Evolutionary conservation across 2,113 vertebrate genomes (phyloP).

Genomic region (Erythrocebus patas): DNA sequence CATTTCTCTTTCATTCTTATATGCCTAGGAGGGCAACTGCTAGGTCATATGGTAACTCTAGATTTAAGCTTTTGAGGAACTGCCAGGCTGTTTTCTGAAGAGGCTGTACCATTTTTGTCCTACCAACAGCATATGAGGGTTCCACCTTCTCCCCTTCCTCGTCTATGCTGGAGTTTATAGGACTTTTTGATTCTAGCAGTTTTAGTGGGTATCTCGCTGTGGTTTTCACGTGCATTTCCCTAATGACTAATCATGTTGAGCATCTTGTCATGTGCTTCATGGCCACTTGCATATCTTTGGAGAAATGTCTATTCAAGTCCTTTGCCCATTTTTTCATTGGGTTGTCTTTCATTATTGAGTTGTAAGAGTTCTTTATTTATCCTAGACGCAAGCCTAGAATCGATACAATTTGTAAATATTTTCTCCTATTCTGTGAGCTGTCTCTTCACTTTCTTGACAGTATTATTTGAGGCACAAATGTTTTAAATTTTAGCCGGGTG

Average conservation of each 20-base stretch:
- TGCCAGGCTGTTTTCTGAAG: not conserved
- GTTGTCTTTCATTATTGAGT: not conserved
- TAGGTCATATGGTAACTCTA: not conserved
- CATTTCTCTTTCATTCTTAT: not conserved
- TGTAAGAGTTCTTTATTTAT: not conserved
- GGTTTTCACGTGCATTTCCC: not conserved
- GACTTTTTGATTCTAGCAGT: not conserved
- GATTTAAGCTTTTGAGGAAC: not conserved
- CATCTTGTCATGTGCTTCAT: not conserved
- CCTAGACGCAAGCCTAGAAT: not conserved
- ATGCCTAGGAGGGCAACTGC: not conserved
- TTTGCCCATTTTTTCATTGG: not conserved
- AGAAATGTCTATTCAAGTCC: not conserved
- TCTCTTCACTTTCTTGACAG: not conserved
- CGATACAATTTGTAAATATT: not conserved
- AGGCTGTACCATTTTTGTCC: not conserved
- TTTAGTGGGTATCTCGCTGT: not conserved
- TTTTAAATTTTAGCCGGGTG: not conserved
- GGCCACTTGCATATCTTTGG: not conserved
- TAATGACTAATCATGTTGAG: not conserved
- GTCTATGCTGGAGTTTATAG: too few relatives aligned
- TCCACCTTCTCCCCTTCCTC: not conserved
- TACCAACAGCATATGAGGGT: not conserved
- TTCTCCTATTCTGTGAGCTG: not conserved
- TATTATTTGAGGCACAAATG: not conserved